phyloP scores from a whole-genome alignment of 2,888 invertebrate genomes.

The Drosophila melanosoma region DNA sequence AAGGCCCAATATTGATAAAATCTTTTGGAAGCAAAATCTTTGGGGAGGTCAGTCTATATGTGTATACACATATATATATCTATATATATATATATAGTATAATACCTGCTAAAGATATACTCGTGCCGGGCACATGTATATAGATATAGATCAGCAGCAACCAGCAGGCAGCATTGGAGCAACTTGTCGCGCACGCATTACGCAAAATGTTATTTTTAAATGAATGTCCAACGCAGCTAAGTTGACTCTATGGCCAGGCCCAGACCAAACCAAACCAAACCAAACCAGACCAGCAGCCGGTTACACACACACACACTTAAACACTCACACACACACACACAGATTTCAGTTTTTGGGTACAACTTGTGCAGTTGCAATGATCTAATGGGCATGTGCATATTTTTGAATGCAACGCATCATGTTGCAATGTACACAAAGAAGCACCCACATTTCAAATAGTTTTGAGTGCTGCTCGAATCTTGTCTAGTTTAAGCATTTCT shows the following conservation, averaged over 20 bases:
- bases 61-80: not conserved
- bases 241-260: slow-evolving; percentile 55
- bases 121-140: slow-evolving; percentile 19
- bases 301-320: slow-evolving; percentile 27
- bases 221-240: slow-evolving; percentile 75
- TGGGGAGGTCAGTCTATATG: slow-evolving; percentile 69
- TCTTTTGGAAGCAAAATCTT: slow-evolving; percentile 50
- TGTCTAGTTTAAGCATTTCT: slow-evolving; percentile 32
- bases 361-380: slow-evolving; percentile 44
- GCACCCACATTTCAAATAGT: slow-evolving; percentile 29
- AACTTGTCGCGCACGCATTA: slow-evolving; percentile 72
- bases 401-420: slow-evolving; percentile 33
- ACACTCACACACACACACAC: slow-evolving; percentile 3
- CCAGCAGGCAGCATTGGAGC: slow-evolving; percentile 35
- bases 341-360: slow-evolving; percentile 16
- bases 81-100: slow-evolving; percentile 30
- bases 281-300: slow-evolving; percentile 45
- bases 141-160: slow-evolving; percentile 53
- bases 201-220: slow-evolving; percentile 84
- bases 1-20: slow-evolving; percentile 58
- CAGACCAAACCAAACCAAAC: slow-evolving; percentile 43
- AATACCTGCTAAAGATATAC: slow-evolving; percentile 34
- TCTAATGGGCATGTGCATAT: slow-evolving; percentile 38
- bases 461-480: slow-evolving; percentile 4
- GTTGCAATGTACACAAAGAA: slow-evolving; percentile 37